Evolutionary conservation across 2,113 vertebrate species (phyloP).

Genomic region (Catharus bicknelli): DNA sequence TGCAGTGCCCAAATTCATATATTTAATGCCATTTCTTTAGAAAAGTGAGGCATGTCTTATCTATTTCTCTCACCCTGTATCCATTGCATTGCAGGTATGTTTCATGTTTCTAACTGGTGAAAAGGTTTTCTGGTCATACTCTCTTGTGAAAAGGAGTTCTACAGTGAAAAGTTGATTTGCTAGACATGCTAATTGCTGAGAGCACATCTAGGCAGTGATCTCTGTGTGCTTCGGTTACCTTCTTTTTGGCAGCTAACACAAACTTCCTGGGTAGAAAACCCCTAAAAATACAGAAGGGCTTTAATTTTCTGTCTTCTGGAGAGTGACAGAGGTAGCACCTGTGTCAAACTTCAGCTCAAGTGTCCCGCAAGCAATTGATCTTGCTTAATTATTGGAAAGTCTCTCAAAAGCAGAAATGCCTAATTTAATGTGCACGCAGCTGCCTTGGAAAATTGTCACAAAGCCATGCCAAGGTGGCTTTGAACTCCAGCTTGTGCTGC

Average conservation of each 20-base stretch:
- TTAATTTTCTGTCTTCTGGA: slow-evolving; percentile 30
- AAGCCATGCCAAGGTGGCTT: neutral
- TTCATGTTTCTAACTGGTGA: neutral
- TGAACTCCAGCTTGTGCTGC: neutral
- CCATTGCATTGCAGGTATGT: neutral
- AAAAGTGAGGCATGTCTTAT: neutral
- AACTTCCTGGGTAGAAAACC: slow-evolving; percentile 54
- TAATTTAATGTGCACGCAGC: neutral
- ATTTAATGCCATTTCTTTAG: neutral
- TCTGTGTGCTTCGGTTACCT: slow-evolving; percentile 44
- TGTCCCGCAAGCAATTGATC: neutral
- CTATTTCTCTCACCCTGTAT: neutral
- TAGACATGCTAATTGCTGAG: slow-evolving; percentile 29
- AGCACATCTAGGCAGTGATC: slow-evolving; percentile 59
- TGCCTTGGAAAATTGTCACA: neutral
- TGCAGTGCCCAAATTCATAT: neutral
- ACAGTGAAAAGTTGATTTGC: neutral
- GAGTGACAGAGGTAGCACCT: neutral
- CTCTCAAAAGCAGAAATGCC: neutral
- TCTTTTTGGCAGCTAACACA: slow-evolving; percentile 52
- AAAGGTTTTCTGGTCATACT: neutral
- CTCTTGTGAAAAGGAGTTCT: slow-evolving; percentile 11
- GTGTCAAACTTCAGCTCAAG: slow-evolving; percentile 8
- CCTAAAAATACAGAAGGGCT: slow-evolving; percentile 56
- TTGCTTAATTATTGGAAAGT: neutral